Evolutionary conservation across 2,113 vertebrate genomes (phyloP), one percentile per base, ranked within the genome.

Genomic region (Eira barbara): DNA sequence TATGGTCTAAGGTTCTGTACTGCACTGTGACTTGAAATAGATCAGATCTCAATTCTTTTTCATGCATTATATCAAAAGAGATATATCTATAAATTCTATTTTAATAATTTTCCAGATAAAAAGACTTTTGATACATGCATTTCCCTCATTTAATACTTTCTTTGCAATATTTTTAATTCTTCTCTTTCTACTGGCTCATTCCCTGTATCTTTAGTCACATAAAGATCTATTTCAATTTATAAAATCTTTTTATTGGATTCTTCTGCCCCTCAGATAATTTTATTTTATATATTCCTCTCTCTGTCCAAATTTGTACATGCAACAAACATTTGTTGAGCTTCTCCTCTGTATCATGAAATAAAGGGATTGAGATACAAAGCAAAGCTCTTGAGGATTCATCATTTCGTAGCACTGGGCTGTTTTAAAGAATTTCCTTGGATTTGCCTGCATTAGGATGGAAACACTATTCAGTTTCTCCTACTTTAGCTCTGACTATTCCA

Each of bases 361-460:
- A 31, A 83, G 9, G 67, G 23, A 85, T 89, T n/a, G 76, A 34
- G 34, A 96, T 79, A 61, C 45, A 89, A 95, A 95, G 45, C 29
- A 93, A 36, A 82, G 78, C 49, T 21, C 34, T 78, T 89, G 27
- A 93, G n/a, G 11, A 87, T 85, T 52, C 80, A 81, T 20, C 27
- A 80, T 74, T 92, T 78, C 45, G 31, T 89, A 61, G 11, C 14
- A 73, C 29, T 92, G 71, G 10, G 6, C 69, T 95, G 6, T 92
- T 94, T 73, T 73, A 89, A 78, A 96, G 55, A 93, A 29, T 93
- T 73, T 89, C 89, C 13, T 93, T 91, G 17, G 89, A 63, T 27
- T 61, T 86, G 78, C 78, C 80, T 89, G 80, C 21, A 97, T 97
- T 96, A 96, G 83, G 90, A 84, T 96, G 87, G 88, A 94, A 96